Percentiles rank a stretch among this genome's conserved stretches.
phyloP scores from a whole-genome alignment of 2,888 invertebrate genomes.

The Eupeodes latifasciatus region DNA sequence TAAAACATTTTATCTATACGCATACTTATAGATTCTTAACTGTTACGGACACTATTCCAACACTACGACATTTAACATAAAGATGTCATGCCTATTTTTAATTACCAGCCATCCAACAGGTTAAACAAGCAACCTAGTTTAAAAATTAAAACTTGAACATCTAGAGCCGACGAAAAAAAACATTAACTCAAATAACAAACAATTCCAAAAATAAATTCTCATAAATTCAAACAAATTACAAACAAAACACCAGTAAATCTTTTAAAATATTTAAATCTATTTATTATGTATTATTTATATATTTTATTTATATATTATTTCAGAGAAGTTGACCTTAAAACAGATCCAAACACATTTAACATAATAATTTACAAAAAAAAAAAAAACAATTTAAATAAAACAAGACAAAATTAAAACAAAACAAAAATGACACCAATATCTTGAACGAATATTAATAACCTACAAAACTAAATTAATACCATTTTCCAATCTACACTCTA shows the following conservation, averaged over 20 bases:
- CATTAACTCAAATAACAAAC: background rate
- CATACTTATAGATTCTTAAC: too few species aligned
- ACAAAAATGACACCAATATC: constrained; percentile 14
- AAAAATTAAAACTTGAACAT: too few species aligned
- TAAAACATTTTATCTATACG: too few species aligned
- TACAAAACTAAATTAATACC: constrained; percentile 1
- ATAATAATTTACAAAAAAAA: constrained; percentile 23
- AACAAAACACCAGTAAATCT: constrained; percentile 3
- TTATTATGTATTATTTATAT: constrained; percentile 4
- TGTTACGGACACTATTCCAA: too few species aligned
- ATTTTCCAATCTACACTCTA: background rate
- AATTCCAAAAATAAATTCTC: background rate
- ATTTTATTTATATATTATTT: constrained; percentile 16
- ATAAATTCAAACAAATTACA: background rate
- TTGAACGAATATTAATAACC: constrained; percentile 29
- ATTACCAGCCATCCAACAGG: too few species aligned
- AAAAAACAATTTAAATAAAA: constrained; percentile 8
- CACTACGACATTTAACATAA: too few species aligned
- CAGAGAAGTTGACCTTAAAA: constrained; percentile 66
- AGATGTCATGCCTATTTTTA: too few species aligned
- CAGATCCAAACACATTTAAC: constrained; percentile 60
- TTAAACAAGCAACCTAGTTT: too few species aligned
- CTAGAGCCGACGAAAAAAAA: too few species aligned
- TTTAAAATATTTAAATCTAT: constrained; percentile 26
- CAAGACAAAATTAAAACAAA: background rate